Percentiles rank a stretch among this genome's conserved stretches.
Evolutionary conservation across 2,797 vertebrate genomes (phyloP).

Genomic region (Austrolebias charrua): DNA sequence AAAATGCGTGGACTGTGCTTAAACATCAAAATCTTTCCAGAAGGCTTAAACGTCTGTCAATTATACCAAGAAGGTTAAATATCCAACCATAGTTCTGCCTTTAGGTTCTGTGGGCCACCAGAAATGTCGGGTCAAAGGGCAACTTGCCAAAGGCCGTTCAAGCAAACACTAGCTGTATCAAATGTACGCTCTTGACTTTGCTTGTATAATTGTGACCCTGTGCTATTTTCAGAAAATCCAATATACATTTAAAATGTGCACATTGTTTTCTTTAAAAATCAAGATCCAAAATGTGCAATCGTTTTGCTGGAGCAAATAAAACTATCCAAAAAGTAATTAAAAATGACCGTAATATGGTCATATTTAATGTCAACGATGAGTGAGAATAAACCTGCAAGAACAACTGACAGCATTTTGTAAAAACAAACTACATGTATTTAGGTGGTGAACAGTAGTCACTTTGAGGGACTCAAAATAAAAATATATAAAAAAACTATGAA

Average conservation of each 20-base stretch:
- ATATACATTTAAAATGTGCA: background rate
- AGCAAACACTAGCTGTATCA: background rate
- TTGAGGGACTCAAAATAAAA: too few species aligned
- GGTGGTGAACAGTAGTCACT: too few species aligned
- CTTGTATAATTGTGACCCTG: background rate
- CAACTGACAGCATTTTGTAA: background rate
- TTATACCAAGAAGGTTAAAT: background rate
- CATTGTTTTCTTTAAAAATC: background rate
- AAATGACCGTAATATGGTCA: too few species aligned
- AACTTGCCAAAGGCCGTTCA: background rate
- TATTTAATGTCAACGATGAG: too few species aligned
- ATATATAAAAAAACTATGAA: too few species aligned
- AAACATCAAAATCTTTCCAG: background rate
- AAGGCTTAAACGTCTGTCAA: background rate
- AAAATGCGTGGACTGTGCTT: background rate
- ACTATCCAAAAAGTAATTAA: too few species aligned
- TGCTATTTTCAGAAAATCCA: background rate
- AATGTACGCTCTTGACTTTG: background rate
- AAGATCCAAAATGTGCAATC: background rate
- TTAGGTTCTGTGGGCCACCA: too few species aligned
- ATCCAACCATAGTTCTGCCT: background rate
- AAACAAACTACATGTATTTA: background rate
- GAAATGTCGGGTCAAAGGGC: constrained; percentile 2
- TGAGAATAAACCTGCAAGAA: background rate
- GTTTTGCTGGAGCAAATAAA: background rate